Evolutionary conservation across 2,888 invertebrate genomes (phyloP).

Genomic region (Zele albiditarsus): DNA sequence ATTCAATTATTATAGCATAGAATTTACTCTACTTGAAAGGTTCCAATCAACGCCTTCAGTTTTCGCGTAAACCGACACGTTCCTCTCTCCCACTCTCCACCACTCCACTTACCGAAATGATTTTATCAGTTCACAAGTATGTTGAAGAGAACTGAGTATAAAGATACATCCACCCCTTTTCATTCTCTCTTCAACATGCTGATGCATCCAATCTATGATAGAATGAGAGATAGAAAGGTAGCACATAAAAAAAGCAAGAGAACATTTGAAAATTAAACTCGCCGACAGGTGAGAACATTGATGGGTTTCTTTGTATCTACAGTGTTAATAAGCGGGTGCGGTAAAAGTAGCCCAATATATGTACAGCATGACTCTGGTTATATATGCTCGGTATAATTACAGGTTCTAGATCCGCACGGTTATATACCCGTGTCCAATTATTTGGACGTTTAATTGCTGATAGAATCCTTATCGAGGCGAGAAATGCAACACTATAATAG

Average conservation of each 20-base stretch:
- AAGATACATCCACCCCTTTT: slow-evolving; percentile 19
- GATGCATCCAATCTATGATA: slow-evolving; percentile 12
- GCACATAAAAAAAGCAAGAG: not conserved
- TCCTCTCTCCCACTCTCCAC: not conserved
- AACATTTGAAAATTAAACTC: slow-evolving; percentile 34
- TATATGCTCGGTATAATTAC: slow-evolving; percentile 29
- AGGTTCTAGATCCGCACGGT: slow-evolving; percentile 28
- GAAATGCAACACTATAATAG: slow-evolving; percentile 12
- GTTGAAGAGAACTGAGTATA: not conserved
- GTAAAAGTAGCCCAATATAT: slow-evolving; percentile 9
- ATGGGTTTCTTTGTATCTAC: slow-evolving; percentile 34
- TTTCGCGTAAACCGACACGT: slow-evolving; percentile 29
- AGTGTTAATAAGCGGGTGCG: slow-evolving; percentile 34
- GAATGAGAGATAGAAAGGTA: not conserved
- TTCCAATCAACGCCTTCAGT: slow-evolving; percentile 47
- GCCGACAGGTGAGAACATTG: slow-evolving; percentile 45
- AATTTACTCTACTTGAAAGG: slow-evolving; percentile 52
- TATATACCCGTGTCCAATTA: slow-evolving; percentile 32
- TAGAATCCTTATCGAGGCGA: slow-evolving; percentile 12
- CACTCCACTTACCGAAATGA: slow-evolving; percentile 36
- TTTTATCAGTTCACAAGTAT: slow-evolving; percentile 47
- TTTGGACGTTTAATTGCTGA: slow-evolving; percentile 27
- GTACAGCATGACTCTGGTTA: slow-evolving; percentile 24
- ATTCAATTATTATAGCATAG: slow-evolving; percentile 65
- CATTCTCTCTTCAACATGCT: slow-evolving; percentile 6